These are phyloP conservation scores for Pogonocherus hispidulus DNA, from an alignment of 2,888 invertebrate genomes.

Conservation along the genomic window DNA sequence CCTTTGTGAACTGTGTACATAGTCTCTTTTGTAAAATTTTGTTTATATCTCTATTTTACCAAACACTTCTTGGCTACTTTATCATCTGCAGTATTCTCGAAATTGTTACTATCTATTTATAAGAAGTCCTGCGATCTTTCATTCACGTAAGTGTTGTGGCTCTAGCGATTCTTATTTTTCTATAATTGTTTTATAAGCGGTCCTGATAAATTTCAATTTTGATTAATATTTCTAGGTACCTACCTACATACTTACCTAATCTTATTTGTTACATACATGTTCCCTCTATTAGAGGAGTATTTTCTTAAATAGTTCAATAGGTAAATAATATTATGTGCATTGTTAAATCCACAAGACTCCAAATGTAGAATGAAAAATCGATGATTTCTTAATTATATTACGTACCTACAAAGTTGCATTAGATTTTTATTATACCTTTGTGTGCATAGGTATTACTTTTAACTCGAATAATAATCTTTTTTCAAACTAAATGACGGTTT, in stretches of 20 bases:
- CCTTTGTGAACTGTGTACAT: constrained; percentile 61
- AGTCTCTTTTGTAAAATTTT: constrained; percentile 24
- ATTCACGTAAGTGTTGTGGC: constrained; percentile 57
- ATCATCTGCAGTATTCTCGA: constrained; percentile 62
- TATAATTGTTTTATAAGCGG: constrained; percentile 31
- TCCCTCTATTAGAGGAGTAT: too few relatives aligned
- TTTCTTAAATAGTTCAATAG: too few relatives aligned
- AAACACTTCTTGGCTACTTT: constrained; percentile 60
- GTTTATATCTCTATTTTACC: constrained; percentile 36
- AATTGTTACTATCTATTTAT: constrained; percentile 49
- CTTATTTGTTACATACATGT: too few relatives aligned
- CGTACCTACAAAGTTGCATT: neutral
- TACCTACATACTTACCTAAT: constrained; percentile 12
- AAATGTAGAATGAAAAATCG: constrained; percentile 44
- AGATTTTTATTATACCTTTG: constrained; percentile 33
- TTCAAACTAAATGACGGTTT: neutral
- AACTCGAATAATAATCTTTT: constrained; percentile 46
- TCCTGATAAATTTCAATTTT: neutral
- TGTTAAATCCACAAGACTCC: constrained; percentile 50
- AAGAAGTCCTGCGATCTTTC: constrained; percentile 44
- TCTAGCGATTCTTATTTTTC: constrained; percentile 43
- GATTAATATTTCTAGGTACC: constrained; percentile 5
- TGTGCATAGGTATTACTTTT: constrained; percentile 54
- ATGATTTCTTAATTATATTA: constrained; percentile 3
- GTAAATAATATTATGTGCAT: too few relatives aligned